Evolutionary conservation across 2,888 invertebrate genomes (phyloP), one percentile per base, ranked within the genome.

Genomic region (Tetragonula carbonaria): DNA sequence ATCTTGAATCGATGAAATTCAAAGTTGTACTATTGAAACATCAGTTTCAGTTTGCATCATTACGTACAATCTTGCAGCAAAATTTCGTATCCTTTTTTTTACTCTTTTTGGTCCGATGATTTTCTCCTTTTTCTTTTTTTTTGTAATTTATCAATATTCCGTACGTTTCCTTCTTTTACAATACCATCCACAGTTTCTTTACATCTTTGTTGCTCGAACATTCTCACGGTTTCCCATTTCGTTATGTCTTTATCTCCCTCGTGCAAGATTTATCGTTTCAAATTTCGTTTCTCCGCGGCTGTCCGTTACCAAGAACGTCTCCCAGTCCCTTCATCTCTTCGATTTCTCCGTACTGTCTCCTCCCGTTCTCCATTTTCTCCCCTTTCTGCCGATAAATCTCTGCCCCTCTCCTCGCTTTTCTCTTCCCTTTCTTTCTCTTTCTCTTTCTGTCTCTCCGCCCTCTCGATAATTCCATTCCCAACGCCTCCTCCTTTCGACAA

Each of bases 241-340:
- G 14, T 57, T 8, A n/a, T 38, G 4, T 38, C 33, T 57, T 38
- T 33, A 53, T 70, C 53, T 53, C 14, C 28, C 28, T 21, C 18
- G 14, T 33, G 4, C 4, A 21, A n/a, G 55, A 71, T 53, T 66
- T 75, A 23, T 23, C 66, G 38, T 28, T 45, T 66, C 38, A 38
- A 74, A 51, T 65, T 65, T 74, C 33, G 51, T 65, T 16, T n/a
- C 71, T 57, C 53, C 28, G 6, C 28, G 18, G 5, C 18, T 23
- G 28, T 28, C 33, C 8, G 55, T 16, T 74, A 53, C 74, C 65
- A 28, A n/a, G 51, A 51, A 74, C 74, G 55, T 33, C 74, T 18
- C 74, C 74, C 66, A 28, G 63, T 77, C 79, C 73, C 78, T 82
- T 82, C 84, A 86, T 85, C 86, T 74, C 71, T 53, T 62, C 73